phyloP scores from a whole-genome alignment of 2,113 vertebrate species.

The Marmota flaviventris region DNA sequence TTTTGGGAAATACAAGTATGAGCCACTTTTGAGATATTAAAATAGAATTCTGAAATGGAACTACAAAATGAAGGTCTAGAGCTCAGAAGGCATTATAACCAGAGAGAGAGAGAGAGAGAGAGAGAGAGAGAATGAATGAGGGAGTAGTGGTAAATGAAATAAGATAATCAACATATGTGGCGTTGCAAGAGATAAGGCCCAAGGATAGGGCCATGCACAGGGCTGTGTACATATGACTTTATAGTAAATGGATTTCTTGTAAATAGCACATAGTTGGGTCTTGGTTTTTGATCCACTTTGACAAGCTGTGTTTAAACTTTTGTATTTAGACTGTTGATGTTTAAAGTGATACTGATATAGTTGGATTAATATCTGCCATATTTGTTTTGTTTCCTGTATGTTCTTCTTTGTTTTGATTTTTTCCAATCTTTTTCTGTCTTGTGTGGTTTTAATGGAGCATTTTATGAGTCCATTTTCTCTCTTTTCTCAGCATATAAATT shows the following conservation, averaged over 20 bases:
- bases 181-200: not conserved
- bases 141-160: not conserved
- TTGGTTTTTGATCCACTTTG: too few relatives aligned
- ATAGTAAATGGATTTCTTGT: not conserved
- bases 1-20: not conserved
- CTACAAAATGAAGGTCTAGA: not conserved
- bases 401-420: not conserved
- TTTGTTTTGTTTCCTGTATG: not conserved
- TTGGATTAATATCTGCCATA: not conserved
- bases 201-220: not conserved
- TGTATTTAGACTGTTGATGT: not conserved
- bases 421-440: not conserved
- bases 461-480: not conserved
- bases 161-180: not conserved
- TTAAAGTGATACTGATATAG: not conserved
- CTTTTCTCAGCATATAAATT: not conserved
- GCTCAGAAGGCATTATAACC: not conserved
- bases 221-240: not conserved
- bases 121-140: not conserved
- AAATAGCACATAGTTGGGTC: not conserved
- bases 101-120: not conserved
- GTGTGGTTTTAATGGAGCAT: not conserved
- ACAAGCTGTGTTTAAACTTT: not conserved
- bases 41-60: not conserved
- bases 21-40: not conserved